These are phyloP conservation scores for Carassius carassius DNA, from an alignment of 2,113 vertebrate genomes.

Conservation along the genomic window DNA sequence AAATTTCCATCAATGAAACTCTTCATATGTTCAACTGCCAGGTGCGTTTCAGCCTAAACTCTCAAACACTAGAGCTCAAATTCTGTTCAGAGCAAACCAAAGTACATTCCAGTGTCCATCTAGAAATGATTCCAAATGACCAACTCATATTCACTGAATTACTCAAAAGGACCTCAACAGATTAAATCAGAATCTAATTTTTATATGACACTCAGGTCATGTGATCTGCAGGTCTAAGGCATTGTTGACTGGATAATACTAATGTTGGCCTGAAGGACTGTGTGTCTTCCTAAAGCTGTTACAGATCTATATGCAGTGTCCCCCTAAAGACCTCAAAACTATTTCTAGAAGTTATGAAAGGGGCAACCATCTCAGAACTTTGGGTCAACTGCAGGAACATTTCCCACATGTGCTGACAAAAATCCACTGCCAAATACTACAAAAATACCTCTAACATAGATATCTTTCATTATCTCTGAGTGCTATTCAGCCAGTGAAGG, in stretches of 20 bases:
- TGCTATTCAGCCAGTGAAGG: constrained; percentile 14
- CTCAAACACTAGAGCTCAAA: neutral
- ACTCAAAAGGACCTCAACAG: neutral
- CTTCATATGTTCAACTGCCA: constrained; percentile 26
- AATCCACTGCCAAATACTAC: constrained; percentile 5
- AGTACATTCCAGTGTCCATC: constrained; percentile 24
- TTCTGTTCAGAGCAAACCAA: constrained; percentile 30
- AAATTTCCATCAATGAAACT: constrained; percentile 8
- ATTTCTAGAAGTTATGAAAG: neutral
- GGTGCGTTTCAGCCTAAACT: constrained; percentile 19
- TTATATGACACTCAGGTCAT: neutral
- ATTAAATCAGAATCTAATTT: neutral
- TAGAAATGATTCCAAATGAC: neutral
- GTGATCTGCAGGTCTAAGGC: constrained; percentile 30
- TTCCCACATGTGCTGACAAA: neutral
- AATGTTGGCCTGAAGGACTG: constrained; percentile 1
- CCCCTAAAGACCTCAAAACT: neutral
- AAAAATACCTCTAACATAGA: constrained; percentile 31
- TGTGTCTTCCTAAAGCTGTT: neutral
- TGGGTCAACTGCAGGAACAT: constrained; percentile 12
- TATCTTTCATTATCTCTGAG: constrained; percentile 5
- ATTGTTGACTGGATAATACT: neutral
- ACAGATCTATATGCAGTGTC: neutral
- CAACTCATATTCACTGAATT: neutral
- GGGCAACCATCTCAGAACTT: neutral